phyloP scores from a whole-genome alignment of 2,888 invertebrate genomes.

The Metalampra italica region DNA sequence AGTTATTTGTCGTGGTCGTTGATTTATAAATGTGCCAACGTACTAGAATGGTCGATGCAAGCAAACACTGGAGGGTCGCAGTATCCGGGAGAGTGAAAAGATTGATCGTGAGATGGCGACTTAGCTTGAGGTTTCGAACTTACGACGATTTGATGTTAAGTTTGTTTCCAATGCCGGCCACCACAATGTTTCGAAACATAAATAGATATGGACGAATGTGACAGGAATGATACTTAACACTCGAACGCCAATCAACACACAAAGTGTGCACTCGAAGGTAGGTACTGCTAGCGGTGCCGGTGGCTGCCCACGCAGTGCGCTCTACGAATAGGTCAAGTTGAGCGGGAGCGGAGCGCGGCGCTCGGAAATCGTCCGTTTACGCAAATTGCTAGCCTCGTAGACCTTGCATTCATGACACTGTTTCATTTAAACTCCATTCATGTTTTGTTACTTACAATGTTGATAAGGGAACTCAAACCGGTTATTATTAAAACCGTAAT shows the following conservation, averaged over 20 bases:
- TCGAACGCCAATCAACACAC: background rate
- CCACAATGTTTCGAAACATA: too few relatives aligned
- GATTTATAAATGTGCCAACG: too few relatives aligned
- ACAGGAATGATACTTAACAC: conserved; percentile 4
- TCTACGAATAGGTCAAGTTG: conserved; percentile 53
- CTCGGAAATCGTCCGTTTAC: conserved; percentile 42
- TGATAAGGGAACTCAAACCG: background rate
- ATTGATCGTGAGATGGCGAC: too few relatives aligned
- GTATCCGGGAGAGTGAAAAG: too few relatives aligned
- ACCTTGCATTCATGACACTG: background rate
- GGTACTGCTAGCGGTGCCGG: background rate
- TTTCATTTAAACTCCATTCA: background rate
- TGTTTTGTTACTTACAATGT: background rate
- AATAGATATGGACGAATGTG: conserved; percentile 9
- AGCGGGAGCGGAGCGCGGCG: conserved; percentile 29
- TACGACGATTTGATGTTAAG: too few relatives aligned
- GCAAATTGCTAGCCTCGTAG: conserved; percentile 25
- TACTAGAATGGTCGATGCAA: too few relatives aligned
- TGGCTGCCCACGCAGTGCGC: conserved; percentile 32
- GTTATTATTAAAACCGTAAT: too few relatives aligned
- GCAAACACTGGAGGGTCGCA: too few relatives aligned
- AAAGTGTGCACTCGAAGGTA: conserved; percentile 1
- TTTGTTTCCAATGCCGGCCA: too few relatives aligned
- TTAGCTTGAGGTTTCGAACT: too few relatives aligned
- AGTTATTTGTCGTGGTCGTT: background rate